Evolutionary conservation across 2,888 invertebrate species (phyloP), one percentile per base, ranked within the genome.

Genomic region (Nomada goodeniana): DNA sequence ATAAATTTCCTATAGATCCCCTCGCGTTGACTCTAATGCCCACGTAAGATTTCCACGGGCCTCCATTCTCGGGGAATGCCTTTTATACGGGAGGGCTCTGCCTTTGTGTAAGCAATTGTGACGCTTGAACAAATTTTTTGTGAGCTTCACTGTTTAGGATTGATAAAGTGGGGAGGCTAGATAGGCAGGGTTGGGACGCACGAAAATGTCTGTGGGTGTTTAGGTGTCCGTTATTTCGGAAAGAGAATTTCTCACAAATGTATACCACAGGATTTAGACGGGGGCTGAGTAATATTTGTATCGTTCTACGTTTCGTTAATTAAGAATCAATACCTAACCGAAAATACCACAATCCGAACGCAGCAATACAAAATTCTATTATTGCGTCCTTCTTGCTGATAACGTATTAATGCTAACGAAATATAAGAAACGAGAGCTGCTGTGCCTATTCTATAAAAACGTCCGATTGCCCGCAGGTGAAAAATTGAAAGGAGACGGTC

Each of bases 1-100:
- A 82, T 82, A 82, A 71, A 83, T 79, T 82, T 72, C 63, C 60
- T 29, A 67, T 68, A 59, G 67, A 76, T 74, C 60, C 36, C 36
- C 64, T 69, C 60, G 18, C 44, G 44, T 20, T 57, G 63, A 47
- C 47, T 57, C 47, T 64, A 64, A 74, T 72, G 75, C 64, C 29
- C 53, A 52, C 47, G 52, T 65, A 79, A 55, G 52, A 81, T 73
- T 69, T 69, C 60, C 44, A 18, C 64, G 52, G 23, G 52, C 68
- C 47, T 57, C 52, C 50, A 59, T 67, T 61, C 71, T 20, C 7
- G 10, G 23, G 36, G 23, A 60, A 70, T 36, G 52, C 68, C 70
- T 65, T 70, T 79, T 70, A 23, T 64, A 5, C n/a, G 23, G 29
- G 23, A 61, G 70, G 55, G 29, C 50, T 44, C 50, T 29, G 57